Percentiles rank a stretch among this genome's conserved stretches.
Evolutionary conservation across 2,797 vertebrate species (phyloP).

Genomic region (Chrosomus eos): DNA sequence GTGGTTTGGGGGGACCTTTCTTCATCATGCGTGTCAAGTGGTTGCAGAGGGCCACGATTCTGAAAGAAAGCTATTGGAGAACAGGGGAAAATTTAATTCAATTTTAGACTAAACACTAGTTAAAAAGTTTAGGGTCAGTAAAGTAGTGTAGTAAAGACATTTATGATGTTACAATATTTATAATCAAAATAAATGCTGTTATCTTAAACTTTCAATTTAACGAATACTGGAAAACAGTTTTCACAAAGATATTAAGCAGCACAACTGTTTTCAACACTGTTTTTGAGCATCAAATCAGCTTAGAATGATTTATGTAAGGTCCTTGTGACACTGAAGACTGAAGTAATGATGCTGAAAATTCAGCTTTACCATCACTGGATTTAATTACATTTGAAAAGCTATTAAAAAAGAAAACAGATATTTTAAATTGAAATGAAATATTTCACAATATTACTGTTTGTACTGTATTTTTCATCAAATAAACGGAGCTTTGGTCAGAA

Average conservation of each 20-base stretch:
- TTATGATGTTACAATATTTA: background rate
- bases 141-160: background rate
- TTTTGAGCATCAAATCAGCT: no score
- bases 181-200: background rate
- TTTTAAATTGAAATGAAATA: background rate
- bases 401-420: background rate
- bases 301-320: background rate
- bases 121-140: background rate
- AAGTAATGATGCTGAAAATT: background rate
- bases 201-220: background rate
- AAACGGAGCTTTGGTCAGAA: background rate
- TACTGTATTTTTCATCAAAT: background rate
- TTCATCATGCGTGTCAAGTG: slow-evolving; percentile 90
- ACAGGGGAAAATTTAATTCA: background rate
- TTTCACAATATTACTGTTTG: background rate
- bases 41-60: slow-evolving; percentile 92
- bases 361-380: background rate
- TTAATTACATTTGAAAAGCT: background rate
- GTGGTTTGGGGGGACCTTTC: slow-evolving; percentile 75
- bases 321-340: background rate
- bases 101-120: background rate
- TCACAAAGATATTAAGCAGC: background rate
- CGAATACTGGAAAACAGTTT: background rate
- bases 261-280: no score
- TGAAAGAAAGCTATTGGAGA: slow-evolving; percentile 85